Evolutionary conservation across 2,113 vertebrate species (phyloP).

Genomic region (Acanthochromis polyacanthus): DNA sequence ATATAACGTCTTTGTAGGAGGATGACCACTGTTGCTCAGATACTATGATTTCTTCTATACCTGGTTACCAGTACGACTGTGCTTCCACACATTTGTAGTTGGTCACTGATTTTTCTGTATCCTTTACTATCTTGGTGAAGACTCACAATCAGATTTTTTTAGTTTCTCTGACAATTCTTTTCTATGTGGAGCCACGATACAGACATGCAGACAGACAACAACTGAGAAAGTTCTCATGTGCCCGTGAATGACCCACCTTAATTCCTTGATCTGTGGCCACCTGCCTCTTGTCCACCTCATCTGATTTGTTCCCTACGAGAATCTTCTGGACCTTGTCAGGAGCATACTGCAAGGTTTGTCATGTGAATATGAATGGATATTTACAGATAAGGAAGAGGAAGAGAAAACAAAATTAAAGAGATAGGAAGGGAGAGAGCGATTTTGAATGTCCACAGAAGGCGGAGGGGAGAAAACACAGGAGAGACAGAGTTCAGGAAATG

Average conservation of each 20-base stretch:
- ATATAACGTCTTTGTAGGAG: no score
- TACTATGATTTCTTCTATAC: no score
- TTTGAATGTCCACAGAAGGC: conserved; percentile 56
- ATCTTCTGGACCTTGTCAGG: conserved; percentile 96
- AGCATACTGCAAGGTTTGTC: conserved; percentile 87
- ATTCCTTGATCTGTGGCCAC: conserved; percentile 94
- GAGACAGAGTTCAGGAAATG: conserved; percentile 62
- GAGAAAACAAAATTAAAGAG: conserved; percentile 21
- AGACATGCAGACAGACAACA: no score
- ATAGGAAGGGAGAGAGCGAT: neutral
- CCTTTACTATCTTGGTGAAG: no score
- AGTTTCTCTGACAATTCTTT: no score
- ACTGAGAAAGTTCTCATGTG: neutral
- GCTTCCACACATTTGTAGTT: no score
- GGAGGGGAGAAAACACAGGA: conserved; percentile 20
- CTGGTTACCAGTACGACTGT: no score
- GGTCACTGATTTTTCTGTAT: no score
- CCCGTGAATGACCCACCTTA: conserved; percentile 85
- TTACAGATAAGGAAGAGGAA: conserved; percentile 1
- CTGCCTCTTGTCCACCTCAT: conserved; percentile 95
- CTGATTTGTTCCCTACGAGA: conserved; percentile 95
- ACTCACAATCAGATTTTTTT: no score
- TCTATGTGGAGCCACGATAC: no score
- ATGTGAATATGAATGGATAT: conserved; percentile 2
- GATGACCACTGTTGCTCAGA: no score